phyloP scores from a whole-genome alignment of 1,140 invertebrate genomes.

The Oncopeltus fasciatus region DNA sequence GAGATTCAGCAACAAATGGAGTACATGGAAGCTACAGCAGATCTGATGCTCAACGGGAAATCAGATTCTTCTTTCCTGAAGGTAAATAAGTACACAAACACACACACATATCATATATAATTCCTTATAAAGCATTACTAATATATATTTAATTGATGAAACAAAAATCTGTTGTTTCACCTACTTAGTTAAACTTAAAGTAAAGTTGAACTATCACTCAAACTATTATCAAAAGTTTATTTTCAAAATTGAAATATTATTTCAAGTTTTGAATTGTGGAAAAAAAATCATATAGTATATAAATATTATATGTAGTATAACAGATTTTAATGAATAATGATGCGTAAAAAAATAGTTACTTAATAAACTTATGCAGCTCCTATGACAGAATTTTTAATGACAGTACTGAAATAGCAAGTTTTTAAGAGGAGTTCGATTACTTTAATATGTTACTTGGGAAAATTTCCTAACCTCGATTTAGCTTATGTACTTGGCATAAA shows the following conservation, averaged over 20 bases:
- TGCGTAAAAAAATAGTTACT: constrained; percentile 9
- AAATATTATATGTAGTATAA: no score
- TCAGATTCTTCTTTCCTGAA: constrained; percentile 16
- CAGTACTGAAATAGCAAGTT: no score
- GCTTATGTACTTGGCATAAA: no score
- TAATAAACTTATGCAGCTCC: neutral
- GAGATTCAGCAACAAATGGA: constrained; percentile 12
- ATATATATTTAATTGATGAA: neutral
- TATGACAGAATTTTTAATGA: no score
- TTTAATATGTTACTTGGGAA: no score
- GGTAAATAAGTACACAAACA: neutral
- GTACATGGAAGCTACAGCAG: constrained; percentile 11
- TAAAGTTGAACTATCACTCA: no score
- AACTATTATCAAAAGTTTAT: neutral
- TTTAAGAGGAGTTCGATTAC: no score
- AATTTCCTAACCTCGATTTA: no score
- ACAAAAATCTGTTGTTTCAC: neutral
- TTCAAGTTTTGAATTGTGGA: no score
- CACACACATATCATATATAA: neutral
- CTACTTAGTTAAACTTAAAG: no score
- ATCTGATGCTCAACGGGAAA: constrained; percentile 4
- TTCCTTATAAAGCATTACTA: neutral
- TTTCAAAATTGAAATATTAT: neutral
- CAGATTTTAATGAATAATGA: no score
- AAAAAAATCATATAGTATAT: no score